Base-by-base conservation (phyloP, 2,888 invertebrate species). In the Achlya flavicornis region DNA sequence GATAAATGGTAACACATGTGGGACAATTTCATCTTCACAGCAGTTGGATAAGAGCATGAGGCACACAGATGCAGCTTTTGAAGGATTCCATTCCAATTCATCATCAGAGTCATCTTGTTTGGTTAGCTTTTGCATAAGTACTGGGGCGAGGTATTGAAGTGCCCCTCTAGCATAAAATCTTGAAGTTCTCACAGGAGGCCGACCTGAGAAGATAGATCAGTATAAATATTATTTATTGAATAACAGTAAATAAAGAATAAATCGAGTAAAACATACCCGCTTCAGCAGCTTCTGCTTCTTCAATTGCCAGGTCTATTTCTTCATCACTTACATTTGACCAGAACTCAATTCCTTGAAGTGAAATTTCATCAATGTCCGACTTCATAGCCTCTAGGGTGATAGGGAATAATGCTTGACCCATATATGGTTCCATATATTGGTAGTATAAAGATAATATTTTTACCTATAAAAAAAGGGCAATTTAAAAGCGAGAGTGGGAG, bases 321-420 rank as follows among this genome's bases (percentile, higher is more conserved):
- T 99, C 99, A 91, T 99, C 99, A 83, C 99, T 99, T 0, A 99
- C 99, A 80, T 99, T 99, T 5, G 99, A 99, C 99, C 99, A 99
- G 93, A 99, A 99, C 90, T 99, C 99, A 86, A 99, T 99, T 74
- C 99, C 99, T 94, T 99, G 99, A 64, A 99, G 95, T 19, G 98
- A 97, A 63, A 99, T 97, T 77, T 99, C 99, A 92, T 99, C 99
- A 72, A 97, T 96, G 71, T 98, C 98, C 19, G 98, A 98, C 87
- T 98, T 98, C 98, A 99, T 99, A 11, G 99, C 99, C 90, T 99
- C 98, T 84, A 99, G 94, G 10, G 99, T 99, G 66, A 99, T 99
- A 38, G 99, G 98, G 90, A 99, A 99, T 19, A 99, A 93, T 14
- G 99, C 99, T 83, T 97, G 98, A 0, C 97, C 98, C 99, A 99